Evolutionary conservation across 2,113 vertebrate genomes (phyloP), one percentile per base, ranked within the genome.

Genomic region (Pseudolaguvia tuberculata): DNA sequence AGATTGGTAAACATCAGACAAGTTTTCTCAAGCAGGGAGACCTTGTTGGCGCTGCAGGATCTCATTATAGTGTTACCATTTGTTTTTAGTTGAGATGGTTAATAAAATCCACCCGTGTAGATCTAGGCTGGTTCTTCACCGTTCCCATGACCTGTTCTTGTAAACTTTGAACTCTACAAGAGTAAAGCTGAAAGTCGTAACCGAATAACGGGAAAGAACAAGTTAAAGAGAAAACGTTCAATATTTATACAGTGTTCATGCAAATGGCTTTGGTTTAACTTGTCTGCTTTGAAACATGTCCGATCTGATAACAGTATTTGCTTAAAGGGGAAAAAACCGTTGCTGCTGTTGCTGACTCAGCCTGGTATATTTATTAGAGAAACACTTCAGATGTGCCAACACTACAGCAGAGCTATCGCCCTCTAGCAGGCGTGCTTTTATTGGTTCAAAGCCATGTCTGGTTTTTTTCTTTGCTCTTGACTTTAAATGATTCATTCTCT

Each of bases 301-400:
- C 5, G 42, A 25, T 58, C 63, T 68, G 62, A 58, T 73, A 68
- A 50, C 9, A 0, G 61, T 50, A 53, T 75, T 21, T 67, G 73
- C 27, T 66, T 68, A 50, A 68, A 5, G 73, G 63, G 58, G n/a
- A n/a, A 35, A 53, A 77, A 45, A 56, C 48, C 20, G n/a, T n/a
- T 45, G 48, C 55, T 12, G 50, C 58, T 65, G 72, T 50, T 23
- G 57, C 50, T 68, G 73, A 68, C 73, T 75, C 73, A 58, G 62
- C 14, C 31, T 52, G 29, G 20, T 65, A 70, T 45, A 45, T 66
- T 51, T 71, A 47, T 50, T 61, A 65, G 72, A 67, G 66, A 75
- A 79, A 70, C 78, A 75, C 61, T 71, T 25, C 20, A 51, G 67
- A 47, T 70, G 51, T 65, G 76, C 51, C 59, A 66, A 50, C 27